phyloP scores from a whole-genome alignment of 1,140 invertebrate genomes.

The Cylas formicarius region DNA sequence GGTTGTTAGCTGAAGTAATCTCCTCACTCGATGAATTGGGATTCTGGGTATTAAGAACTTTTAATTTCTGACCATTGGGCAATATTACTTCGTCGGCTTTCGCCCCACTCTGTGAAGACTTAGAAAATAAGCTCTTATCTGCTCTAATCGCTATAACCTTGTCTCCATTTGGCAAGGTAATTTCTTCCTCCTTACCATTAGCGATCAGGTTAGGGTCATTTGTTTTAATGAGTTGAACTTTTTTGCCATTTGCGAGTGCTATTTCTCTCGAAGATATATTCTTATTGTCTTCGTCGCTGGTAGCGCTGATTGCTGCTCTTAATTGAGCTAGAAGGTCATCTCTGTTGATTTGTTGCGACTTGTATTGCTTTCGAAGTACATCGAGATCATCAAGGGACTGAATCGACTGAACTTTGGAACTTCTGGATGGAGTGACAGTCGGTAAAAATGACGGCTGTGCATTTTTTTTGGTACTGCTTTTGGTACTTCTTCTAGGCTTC shows the following conservation, averaged over 20 bases:
- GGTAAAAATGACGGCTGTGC: slow-evolving; percentile 18
- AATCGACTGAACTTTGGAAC: slow-evolving; percentile 29
- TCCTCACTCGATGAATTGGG: slow-evolving; percentile 41
- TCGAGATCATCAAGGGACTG: slow-evolving; percentile 36
- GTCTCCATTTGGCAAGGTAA: slow-evolving; percentile 64
- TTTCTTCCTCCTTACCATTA: slow-evolving; percentile 49
- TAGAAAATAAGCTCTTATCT: slow-evolving; percentile 47
- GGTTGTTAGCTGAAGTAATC: slow-evolving; percentile 56
- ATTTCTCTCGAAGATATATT: slow-evolving; percentile 67
- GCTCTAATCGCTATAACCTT: slow-evolving; percentile 64
- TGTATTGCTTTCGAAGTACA: slow-evolving; percentile 39
- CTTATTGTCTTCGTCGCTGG: slow-evolving; percentile 52
- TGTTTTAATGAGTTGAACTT: slow-evolving; percentile 62
- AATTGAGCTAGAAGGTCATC: slow-evolving; percentile 62
- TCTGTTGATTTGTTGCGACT: slow-evolving; percentile 41
- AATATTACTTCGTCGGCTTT: slow-evolving; percentile 51
- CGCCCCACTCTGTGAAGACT: slow-evolving; percentile 2
- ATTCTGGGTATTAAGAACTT: slow-evolving; percentile 58
- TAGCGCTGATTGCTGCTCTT: slow-evolving; percentile 61
- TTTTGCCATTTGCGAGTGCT: slow-evolving; percentile 64
- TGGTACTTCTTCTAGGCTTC: slow-evolving; percentile 36
- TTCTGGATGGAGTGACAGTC: slow-evolving; percentile 16
- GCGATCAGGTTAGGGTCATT: slow-evolving; percentile 56
- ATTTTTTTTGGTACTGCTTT: slow-evolving; percentile 13
- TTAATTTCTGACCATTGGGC: slow-evolving; percentile 65